phyloP scores from a whole-genome alignment of 1,140 invertebrate genomes.

The Phymorhynchus buccinoides region DNA sequence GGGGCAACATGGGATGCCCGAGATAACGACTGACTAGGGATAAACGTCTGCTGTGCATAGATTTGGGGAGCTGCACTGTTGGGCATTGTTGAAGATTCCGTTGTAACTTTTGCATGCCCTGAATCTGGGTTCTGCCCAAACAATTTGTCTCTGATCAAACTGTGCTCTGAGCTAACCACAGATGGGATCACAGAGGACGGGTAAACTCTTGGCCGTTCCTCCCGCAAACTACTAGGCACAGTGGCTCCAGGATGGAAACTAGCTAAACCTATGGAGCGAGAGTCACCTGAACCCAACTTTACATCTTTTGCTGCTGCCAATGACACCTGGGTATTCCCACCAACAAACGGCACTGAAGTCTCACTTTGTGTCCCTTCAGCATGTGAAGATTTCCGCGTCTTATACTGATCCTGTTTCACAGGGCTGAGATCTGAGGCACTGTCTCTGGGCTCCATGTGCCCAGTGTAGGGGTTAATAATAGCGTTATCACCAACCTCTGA shows the following conservation, averaged over 20 bases:
- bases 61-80: conserved; percentile 16
- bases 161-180: conserved; percentile 6
- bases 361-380: not conserved
- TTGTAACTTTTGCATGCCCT: not conserved
- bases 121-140: not conserved
- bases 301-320: conserved; percentile 17
- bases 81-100: not conserved
- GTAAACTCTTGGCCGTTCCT: not conserved
- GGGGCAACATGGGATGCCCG: not conserved
- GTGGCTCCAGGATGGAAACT: conserved; percentile 15
- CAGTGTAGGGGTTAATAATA: conserved; percentile 90
- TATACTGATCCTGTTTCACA: conserved; percentile 49
- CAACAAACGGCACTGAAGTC: not conserved
- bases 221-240: conserved; percentile 15
- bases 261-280: conserved; percentile 8
- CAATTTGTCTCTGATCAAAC: conserved; percentile 12
- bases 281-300: not conserved
- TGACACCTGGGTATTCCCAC: not conserved
- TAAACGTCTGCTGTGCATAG: conserved; percentile 34
- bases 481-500: not conserved
- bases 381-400: not conserved
- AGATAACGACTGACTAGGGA: conserved; percentile 11
- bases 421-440: conserved; percentile 59
- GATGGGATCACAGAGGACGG: not conserved
- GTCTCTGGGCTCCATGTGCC: conserved; percentile 84